Evolutionary conservation across 2,888 invertebrate genomes (phyloP).

Genomic region (Eupeodes luniger): DNA sequence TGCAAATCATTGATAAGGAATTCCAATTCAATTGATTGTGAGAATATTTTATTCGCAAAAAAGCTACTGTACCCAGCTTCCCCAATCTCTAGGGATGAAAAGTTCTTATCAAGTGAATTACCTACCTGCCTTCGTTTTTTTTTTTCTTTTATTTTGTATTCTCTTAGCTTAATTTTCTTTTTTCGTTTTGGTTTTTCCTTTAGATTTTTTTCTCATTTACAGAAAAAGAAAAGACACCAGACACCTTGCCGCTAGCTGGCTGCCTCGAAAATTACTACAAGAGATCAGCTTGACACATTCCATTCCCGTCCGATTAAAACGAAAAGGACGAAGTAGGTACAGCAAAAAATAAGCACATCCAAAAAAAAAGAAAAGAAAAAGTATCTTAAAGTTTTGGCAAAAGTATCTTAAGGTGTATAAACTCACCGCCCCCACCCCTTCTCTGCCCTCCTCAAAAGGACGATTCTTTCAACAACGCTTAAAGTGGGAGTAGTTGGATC

Average conservation of each 20-base stretch:
- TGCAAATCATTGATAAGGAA: slow-evolving; percentile 74
- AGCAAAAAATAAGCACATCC: not conserved
- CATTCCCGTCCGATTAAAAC: slow-evolving; percentile 66
- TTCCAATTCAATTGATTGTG: slow-evolving; percentile 75
- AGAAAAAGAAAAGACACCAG: slow-evolving; percentile 11
- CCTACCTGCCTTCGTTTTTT: slow-evolving; percentile 38
- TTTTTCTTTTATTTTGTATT: slow-evolving; percentile 14
- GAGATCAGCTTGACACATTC: slow-evolving; percentile 71
- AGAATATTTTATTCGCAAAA: slow-evolving; percentile 65
- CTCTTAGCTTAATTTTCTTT: slow-evolving; percentile 22
- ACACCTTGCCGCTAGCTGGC: slow-evolving; percentile 52
- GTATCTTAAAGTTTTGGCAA: slow-evolving; percentile 63
- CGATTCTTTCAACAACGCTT: slow-evolving; percentile 8
- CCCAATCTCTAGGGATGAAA: slow-evolving; percentile 72
- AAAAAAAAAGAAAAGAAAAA: slow-evolving; percentile 13
- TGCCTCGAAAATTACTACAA: slow-evolving; percentile 40
- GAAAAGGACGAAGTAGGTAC: slow-evolving; percentile 30
- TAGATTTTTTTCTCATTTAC: slow-evolving; percentile 22
- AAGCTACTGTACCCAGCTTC: slow-evolving; percentile 48
- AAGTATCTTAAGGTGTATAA: slow-evolving; percentile 49
- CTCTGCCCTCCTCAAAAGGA: not conserved
- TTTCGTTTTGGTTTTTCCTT: not conserved
- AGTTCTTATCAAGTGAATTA: slow-evolving; percentile 76
- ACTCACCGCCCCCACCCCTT: not conserved
- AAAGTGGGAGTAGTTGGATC: slow-evolving; percentile 26